Conservation (phyloP, 2,113 vertebrate species). For the Falco punctatus region DNA sequence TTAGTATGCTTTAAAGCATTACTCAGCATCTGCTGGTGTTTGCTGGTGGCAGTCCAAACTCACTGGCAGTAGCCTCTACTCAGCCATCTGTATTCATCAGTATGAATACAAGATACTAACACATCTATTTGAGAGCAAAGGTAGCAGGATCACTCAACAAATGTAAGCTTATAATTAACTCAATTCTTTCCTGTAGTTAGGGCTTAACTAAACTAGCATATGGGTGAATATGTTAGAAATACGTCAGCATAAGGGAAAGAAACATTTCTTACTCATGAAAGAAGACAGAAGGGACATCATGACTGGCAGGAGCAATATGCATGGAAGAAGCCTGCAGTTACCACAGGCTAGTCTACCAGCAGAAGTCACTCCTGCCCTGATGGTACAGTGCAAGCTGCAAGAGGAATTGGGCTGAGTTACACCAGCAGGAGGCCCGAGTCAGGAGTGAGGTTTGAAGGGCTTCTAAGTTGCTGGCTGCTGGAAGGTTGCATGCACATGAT, state of each 20-base stretch:
- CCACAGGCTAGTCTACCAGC: not conserved
- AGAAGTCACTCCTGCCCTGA: not conserved
- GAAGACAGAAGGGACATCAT: not conserved
- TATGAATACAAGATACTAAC: not conserved
- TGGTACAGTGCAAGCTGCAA: not conserved
- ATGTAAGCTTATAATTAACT: not conserved
- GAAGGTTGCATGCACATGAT: not conserved
- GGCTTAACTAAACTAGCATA: not conserved
- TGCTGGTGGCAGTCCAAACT: not conserved
- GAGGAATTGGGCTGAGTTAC: not conserved
- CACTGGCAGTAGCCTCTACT: not conserved
- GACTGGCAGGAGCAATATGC: fast-evolving
- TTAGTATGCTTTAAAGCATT: not conserved
- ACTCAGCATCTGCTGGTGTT: not conserved
- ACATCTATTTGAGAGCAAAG: not conserved
- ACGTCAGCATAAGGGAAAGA: not conserved
- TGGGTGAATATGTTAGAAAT: not conserved
- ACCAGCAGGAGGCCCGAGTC: not conserved
- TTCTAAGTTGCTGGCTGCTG: not conserved
- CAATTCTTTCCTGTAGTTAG: not conserved
- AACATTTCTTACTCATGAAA: not conserved
- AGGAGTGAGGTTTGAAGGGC: not conserved
- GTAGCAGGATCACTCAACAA: not conserved
- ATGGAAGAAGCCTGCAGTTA: not conserved
- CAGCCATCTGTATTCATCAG: not conserved